Evolutionary conservation across 35 echinoderm and acorn worm genomes (phyloP).

Genomic region (Patiria miniata): DNA sequence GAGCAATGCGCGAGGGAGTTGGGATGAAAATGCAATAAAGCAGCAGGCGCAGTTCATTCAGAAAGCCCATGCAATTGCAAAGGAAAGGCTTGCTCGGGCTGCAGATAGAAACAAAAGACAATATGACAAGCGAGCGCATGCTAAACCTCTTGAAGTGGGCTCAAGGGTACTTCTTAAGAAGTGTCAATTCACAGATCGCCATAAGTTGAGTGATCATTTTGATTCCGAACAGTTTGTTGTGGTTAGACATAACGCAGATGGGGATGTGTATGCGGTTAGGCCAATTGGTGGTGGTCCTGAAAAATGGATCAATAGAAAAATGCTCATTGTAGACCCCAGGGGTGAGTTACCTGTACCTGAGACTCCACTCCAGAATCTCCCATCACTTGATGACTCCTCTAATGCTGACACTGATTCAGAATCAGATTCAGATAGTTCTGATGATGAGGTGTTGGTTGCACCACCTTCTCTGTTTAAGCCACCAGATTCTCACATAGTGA

Average conservation of each 20-base stretch:
- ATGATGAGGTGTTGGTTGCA: neutral
- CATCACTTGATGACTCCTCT: neutral
- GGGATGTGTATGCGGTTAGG: conserved; percentile 1
- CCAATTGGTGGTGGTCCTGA: neutral
- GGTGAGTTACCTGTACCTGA: neutral
- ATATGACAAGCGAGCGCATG: neutral
- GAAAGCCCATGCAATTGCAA: neutral
- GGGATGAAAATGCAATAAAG: conserved; percentile 32
- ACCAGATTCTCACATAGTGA: neutral
- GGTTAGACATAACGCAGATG: neutral
- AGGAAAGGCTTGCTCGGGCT: neutral
- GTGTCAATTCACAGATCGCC: neutral
- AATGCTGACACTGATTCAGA: neutral
- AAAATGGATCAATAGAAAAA: neutral
- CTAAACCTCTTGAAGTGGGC: neutral
- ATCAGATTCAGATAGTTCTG: neutral
- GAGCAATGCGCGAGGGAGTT: neutral
- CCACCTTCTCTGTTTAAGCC: neutral
- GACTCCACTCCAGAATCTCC: neutral
- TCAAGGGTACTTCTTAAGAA: conserved; percentile 5
- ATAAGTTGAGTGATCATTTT: conserved; percentile 2
- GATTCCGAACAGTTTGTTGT: neutral
- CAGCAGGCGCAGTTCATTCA: conserved; percentile 31
- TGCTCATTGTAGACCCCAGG: conserved; percentile 16
- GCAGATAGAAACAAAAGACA: neutral